Conservation (phyloP, 1,140 invertebrate genomes). For the Coboldia fuscipes region DNA sequence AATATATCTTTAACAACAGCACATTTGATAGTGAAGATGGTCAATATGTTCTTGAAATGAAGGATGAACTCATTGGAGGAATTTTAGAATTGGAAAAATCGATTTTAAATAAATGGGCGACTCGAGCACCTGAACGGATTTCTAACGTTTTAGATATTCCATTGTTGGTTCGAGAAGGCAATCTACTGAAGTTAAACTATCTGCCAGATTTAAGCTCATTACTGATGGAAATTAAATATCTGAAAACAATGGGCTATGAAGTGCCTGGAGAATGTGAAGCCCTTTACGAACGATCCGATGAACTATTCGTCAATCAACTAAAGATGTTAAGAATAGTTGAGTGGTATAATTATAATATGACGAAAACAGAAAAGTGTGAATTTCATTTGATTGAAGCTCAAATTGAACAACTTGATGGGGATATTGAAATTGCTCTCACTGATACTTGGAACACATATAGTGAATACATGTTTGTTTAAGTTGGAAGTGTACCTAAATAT, state of each 20-base stretch:
- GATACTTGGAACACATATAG: slow-evolving; percentile 37
- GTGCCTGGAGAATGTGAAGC: slow-evolving; percentile 10
- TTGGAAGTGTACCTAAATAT: too few relatives aligned
- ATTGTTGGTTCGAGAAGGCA: slow-evolving; percentile 10
- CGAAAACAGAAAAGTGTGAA: slow-evolving; percentile 30
- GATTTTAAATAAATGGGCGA: slow-evolving; percentile 17
- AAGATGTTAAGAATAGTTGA: slow-evolving; percentile 20
- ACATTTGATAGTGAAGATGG: slow-evolving; percentile 11
- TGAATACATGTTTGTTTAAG: slow-evolving; percentile 19
- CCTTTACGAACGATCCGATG: slow-evolving; percentile 23
- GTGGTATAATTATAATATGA: slow-evolving; percentile 36
- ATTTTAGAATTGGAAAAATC: slow-evolving; percentile 12
- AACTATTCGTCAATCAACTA: slow-evolving; percentile 21
- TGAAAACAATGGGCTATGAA: slow-evolving; percentile 9
- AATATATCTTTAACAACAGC: too few relatives aligned
- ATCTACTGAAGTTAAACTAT: slow-evolving; percentile 22
- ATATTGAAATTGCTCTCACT: slow-evolving; percentile 28
- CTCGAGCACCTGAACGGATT: slow-evolving; percentile 13
- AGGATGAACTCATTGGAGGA: slow-evolving; percentile 17
- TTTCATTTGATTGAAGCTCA: slow-evolving; percentile 33
- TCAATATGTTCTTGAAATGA: slow-evolving; percentile 13
- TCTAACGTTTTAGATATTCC: slow-evolving; percentile 15
- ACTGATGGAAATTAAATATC: slow-evolving; percentile 12
- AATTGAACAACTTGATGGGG: slow-evolving; percentile 28
- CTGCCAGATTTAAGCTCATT: slow-evolving; percentile 15